A percentile compares a stretch with the other conserved stretches of the same genome.
Conservation (phyloP, 2,797 vertebrate genomes). For the Antennarius maculatus region DNA sequence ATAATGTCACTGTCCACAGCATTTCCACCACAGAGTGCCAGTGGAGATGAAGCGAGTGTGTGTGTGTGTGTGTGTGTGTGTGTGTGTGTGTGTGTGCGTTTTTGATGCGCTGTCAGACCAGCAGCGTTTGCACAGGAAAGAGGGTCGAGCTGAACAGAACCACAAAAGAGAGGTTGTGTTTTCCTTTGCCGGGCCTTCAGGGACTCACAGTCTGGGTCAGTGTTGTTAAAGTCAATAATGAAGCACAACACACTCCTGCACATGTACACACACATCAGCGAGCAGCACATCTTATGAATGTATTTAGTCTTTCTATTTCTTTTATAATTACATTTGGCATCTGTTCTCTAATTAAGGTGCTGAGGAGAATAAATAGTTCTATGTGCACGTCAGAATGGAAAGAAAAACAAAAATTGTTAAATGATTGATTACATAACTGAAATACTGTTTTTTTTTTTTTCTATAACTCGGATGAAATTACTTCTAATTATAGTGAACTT, state of each 20-base stretch:
- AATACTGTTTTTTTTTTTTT: constrained; percentile 1
- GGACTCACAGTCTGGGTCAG: constrained; percentile 60
- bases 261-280: constrained; percentile 6
- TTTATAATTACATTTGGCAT: constrained; percentile 29
- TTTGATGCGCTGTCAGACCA: constrained; percentile 28
- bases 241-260: constrained; percentile 22
- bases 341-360: constrained; percentile 4
- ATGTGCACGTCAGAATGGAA: constrained; percentile 2
- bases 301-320: constrained; percentile 28
- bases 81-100: constrained; percentile 29
- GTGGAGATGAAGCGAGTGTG: constrained; percentile 36
- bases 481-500: not conserved
- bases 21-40: constrained; percentile 59
- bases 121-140: constrained; percentile 58
- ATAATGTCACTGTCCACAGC: constrained; percentile 66
- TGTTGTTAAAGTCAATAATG: constrained; percentile 66
- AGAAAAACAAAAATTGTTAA: not conserved
- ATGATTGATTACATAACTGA: not conserved
- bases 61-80: constrained; percentile 37
- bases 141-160: constrained; percentile 38
- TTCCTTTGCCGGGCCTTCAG: constrained; percentile 54
- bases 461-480: constrained; percentile 1
- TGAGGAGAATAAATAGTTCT: not conserved
- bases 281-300: constrained; percentile 3
- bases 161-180: constrained; percentile 62